Evolutionary conservation across 2,888 invertebrate species (phyloP).

Genomic region (Abrostola tripartita): DNA sequence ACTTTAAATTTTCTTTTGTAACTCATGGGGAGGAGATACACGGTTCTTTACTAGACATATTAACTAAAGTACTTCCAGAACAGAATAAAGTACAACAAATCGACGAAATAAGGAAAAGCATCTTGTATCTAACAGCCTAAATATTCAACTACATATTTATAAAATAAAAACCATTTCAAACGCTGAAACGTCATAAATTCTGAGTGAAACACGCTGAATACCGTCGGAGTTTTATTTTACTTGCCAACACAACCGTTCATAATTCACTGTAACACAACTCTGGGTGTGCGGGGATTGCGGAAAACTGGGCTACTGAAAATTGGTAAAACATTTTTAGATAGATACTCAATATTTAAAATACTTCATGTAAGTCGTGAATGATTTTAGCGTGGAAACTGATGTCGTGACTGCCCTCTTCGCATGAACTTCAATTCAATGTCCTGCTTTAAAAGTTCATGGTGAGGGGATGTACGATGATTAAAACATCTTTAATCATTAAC

Average conservation of each 20-base stretch:
- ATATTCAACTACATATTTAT: not conserved
- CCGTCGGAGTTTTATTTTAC: conserved; percentile 55
- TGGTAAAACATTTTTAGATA: too few species aligned
- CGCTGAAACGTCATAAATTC: conserved; percentile 15
- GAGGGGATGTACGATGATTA: too few species aligned
- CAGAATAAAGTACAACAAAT: too few species aligned
- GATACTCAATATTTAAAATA: not conserved
- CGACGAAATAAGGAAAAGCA: too few species aligned
- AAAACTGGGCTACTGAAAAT: conserved; percentile 14
- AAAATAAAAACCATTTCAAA: not conserved
- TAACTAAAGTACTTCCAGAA: too few species aligned
- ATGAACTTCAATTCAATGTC: too few species aligned
- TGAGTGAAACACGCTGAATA: conserved; percentile 10
- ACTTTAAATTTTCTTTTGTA: too few species aligned
- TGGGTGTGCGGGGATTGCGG: not conserved
- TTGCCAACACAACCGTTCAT: conserved; percentile 60
- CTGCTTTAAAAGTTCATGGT: too few species aligned
- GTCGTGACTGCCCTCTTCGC: not conserved
- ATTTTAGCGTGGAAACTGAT: not conserved
- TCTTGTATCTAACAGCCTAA: too few species aligned
- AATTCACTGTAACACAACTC: conserved; percentile 63
- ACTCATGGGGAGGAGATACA: too few species aligned
- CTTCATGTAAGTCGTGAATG: not conserved
- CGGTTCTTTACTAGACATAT: too few species aligned
- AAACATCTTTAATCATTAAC: too few species aligned